Base-by-base conservation (phyloP, 2,888 invertebrate genomes). In the Cinara cedri region DNA sequence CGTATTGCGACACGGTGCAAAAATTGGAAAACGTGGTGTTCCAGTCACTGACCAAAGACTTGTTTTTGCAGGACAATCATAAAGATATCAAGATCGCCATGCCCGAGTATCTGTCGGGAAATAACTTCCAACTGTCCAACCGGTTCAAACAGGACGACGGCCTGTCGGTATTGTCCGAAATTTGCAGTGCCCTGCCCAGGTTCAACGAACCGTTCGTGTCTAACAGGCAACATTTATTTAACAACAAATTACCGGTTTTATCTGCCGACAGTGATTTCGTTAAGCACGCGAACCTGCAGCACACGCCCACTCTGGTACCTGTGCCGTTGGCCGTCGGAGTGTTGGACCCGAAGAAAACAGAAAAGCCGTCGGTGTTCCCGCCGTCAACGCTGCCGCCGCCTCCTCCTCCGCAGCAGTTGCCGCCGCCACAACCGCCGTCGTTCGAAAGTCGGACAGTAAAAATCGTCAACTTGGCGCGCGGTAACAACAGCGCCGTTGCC, bases 31-130 rank as follows among this genome's bases (percentile, higher is more conserved):
- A 60, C 0, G 24, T 70, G 1, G 34, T 68, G 60, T 49, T 57
- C 2, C 16, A 78, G 8, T 49, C 68, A 19, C 21, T 49, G 62
- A 55, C 66, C 19, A 80, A 80, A 62, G 49, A n/a, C 57, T 63
- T 55, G 68, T 65, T 75, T 8, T 70, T 70, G 42, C 11, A 11
- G 10, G 46, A 46, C 1, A 60, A 75, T 13, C 63, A 72, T 1
- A 81, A 65, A 81, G 55, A 81, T 42, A 63, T 81, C 71, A 76
- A 81, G 24, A 70, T 78, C 11, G 60, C n/a, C 9, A n/a, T 78
- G 8, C 78, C 78, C 0, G 51, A 70, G 1, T 78, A 60, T 34
- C 62, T 78, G 2, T 8, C 49, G 16, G 57, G 1, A 8, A 70
- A 70, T 21, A 60, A 44, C 10, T 78, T 78, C 14, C 78, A 78